These are phyloP conservation scores for Carapus acus DNA, from an alignment of 2,797 vertebrate genomes.

Conservation along the genomic window DNA sequence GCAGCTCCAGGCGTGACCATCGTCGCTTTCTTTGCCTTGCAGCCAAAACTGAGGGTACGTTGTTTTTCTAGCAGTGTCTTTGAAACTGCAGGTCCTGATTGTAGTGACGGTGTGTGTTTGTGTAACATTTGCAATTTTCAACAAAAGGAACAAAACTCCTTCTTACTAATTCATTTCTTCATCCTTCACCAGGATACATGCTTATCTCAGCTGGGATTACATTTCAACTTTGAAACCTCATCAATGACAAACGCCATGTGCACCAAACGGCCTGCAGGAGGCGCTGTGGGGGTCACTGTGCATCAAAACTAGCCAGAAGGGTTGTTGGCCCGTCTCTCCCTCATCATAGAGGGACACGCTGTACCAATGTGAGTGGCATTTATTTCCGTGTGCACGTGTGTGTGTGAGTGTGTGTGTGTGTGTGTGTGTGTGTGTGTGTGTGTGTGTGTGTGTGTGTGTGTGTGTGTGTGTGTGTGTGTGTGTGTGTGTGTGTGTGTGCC, in stretches of 20 bases:
- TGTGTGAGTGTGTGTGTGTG: conserved; percentile 8
- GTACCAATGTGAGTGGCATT: no score
- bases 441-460: no score
- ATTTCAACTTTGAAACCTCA: conserved; percentile 49
- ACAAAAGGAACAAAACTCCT: conserved; percentile 1
- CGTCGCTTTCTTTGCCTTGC: conserved; percentile 63
- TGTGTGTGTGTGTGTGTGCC: not conserved
- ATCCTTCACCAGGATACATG: conserved; percentile 10
- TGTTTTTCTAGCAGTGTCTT: conserved; percentile 66
- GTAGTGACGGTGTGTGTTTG: conserved; percentile 56
- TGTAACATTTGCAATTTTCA: not conserved
- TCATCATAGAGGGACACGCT: no score
- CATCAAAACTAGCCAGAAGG: no score
- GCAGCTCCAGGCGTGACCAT: conserved; percentile 62
- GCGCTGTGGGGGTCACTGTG: no score
- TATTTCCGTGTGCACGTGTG: no score
- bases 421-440: not conserved
- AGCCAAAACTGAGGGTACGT: conserved; percentile 68
- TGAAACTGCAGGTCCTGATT: conserved; percentile 70
- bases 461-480: conserved; percentile 7
- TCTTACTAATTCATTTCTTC: conserved; percentile 26
- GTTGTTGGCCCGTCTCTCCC: no score
- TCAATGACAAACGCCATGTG: no score
- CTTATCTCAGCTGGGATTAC: conserved; percentile 15
- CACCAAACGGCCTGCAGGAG: no score